Evolutionary conservation across 2,888 invertebrate species (phyloP), one percentile per base, ranked within the genome.

Genomic region (Teleiodes luculella): DNA sequence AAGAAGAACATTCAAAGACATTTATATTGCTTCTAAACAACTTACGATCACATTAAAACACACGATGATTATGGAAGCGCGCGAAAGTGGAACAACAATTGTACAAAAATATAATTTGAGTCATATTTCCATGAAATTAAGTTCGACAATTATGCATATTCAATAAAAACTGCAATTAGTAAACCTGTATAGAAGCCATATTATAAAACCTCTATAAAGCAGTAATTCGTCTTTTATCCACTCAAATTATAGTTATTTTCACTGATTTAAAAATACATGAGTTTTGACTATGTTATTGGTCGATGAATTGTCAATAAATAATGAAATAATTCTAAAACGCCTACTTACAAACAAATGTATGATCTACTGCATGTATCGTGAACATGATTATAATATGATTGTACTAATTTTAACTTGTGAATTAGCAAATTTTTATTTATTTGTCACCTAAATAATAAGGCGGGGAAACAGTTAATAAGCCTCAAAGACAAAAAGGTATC

Each of bases 401-500:
- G 58, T 58, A 58, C 57, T 55, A 55, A 16, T 24, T 45, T 53
- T 39, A 46, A 41, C 18, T 16, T 31, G 43, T 45, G 48, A 45
- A 45, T 43, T 54, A 14, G 24, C 37, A 30, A 36, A 20, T 13
- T 31, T 53, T 53, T 30, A 52, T 13, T 37, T 16, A 35, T 16
- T 35, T 33, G 4, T 35, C 2, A 16, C 13, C 65, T 66, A 68
- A 56, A 63, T n/a, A 66, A 57, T 64, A 67, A 73, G 68, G 68
- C 66, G 70, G 67, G 67, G 24, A 58, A 59, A 71, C 59, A 70
- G 55, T 61, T 68, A 63, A 63, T 65, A 73, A 76, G 70, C 69
- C 61, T 71, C 65, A 64, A 72, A 74, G 76, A 76, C 67, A 80
- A 76, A 74, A 69, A 63, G 73, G 77, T 67, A 77, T 81, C 77